These are phyloP conservation scores for Chrysolina haemoptera DNA, from an alignment of 2,888 invertebrate species.

Conservation along the genomic window DNA sequence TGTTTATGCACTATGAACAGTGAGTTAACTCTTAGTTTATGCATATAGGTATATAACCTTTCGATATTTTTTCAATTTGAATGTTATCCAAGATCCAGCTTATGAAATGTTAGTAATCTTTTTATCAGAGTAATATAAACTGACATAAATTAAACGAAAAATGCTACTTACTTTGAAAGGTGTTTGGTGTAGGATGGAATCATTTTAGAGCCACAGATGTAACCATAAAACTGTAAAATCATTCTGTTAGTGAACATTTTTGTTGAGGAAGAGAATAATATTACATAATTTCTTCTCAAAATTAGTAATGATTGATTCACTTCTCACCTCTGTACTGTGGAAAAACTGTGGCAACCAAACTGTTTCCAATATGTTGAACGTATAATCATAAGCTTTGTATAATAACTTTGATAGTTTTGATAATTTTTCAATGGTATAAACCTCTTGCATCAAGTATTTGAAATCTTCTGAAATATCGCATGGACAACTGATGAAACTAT, in stretches of 20 bases:
- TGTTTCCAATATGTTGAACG: slow-evolving; percentile 81
- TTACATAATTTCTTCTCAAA: not conserved
- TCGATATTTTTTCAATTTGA: not conserved
- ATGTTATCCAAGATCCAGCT: not conserved
- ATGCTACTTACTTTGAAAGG: slow-evolving; percentile 71
- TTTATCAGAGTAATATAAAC: not conserved
- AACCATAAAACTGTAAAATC: slow-evolving; percentile 78
- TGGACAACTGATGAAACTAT: slow-evolving; percentile 76
- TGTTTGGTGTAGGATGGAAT: slow-evolving; percentile 75
- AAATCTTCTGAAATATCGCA: slow-evolving; percentile 74
- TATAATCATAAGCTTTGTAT: slow-evolving; percentile 86
- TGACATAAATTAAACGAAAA: slow-evolving; percentile 20
- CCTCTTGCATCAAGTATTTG: slow-evolving; percentile 72
- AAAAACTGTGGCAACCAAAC: slow-evolving; percentile 84
- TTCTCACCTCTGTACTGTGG: slow-evolving; percentile 83
- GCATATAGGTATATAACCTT: not conserved
- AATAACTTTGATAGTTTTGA: slow-evolving; percentile 81
- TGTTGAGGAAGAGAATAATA: not conserved
- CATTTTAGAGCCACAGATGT: slow-evolving; percentile 79
- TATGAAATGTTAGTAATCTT: not conserved
- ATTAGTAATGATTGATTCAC: no score
- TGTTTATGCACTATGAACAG: no score
- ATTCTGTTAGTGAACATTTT: slow-evolving; percentile 29
- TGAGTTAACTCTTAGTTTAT: no score
- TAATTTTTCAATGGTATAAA: slow-evolving; percentile 78